Base-by-base conservation (phyloP, 53 echinoderm and acorn worm species). In the Henricia sp. region DNA sequence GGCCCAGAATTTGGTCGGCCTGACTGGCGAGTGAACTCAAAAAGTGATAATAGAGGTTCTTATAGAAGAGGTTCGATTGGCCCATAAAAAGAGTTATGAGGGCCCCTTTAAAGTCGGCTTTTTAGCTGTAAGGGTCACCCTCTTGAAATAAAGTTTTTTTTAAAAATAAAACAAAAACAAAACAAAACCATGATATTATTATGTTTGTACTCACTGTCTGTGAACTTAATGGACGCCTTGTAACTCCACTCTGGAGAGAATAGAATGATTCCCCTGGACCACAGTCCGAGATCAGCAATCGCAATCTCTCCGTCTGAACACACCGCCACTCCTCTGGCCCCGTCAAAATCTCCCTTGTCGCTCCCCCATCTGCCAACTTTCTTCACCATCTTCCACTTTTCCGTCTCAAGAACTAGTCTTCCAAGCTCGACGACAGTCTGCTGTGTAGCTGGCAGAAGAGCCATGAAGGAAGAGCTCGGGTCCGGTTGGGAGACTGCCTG, bases 291-390 rank as follows among this genome's bases (percentile, higher is more conserved):
- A 23, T 80, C 80, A 13, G 80, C 80, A 1, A 80, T 64, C 2
- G 80, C 80, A 10, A 80, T 35, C 11, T 21, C 29, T 21, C 80
- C 80, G 24, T 80, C 63, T 17, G 63, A 1, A 33, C 50, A 63
- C 48, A 80, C 32, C 0, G 63, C 12, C 44, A 80, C 42, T 23
- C 80, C 80, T 24, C 80, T 80, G 0, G 32, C 80, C 6, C 63
- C 80, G 64, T 80, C 80, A 30, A 80, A 80, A 17, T 80, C 80
- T 17, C 64, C 48, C 48, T 62, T 80, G 32, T 57, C 50, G 19
- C 21, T 1, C 2, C 80, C 80, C 0, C 24, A 29, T 50, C 64
- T 80, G 32, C 80, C 80, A 9, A 80, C 80, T 28, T 43, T 62
- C 33, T 32, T 80, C 34, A 44, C 17, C 64, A 80, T 20, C 64